These are phyloP conservation scores for Trematomus loennbergii DNA, from an alignment of 2,113 vertebrate species.

Conservation along the genomic window DNA sequence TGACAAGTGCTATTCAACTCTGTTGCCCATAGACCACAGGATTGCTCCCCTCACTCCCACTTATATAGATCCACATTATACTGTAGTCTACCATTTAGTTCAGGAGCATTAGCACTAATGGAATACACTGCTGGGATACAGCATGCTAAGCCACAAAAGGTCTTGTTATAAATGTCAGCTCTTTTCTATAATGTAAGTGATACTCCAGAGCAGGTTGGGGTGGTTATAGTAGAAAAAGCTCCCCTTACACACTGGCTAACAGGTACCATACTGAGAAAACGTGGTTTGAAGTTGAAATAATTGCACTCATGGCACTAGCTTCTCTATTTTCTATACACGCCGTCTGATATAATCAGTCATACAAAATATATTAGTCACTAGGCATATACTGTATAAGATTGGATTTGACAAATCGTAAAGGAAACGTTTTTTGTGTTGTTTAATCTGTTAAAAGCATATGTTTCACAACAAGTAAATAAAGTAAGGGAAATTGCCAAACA, in stretches of 20 bases:
- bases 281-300: conserved; percentile 9
- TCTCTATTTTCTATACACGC: neutral
- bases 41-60: neutral
- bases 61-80: neutral
- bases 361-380: neutral
- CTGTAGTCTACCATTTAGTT: neutral
- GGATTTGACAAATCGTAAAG: too few species aligned
- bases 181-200: conserved; percentile 47
- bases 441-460: too few species aligned
- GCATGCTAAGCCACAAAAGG: conserved; percentile 38
- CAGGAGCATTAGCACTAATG: conserved; percentile 39
- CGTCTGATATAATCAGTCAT: neutral
- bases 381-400: too few species aligned
- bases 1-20: conserved; percentile 1
- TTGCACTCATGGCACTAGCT: neutral
- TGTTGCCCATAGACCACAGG: neutral
- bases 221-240: conserved; percentile 26
- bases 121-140: conserved; percentile 35
- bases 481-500: too few species aligned
- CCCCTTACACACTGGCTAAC: conserved; percentile 30
- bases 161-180: conserved; percentile 61
- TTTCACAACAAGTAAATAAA: too few species aligned
- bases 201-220: conserved; percentile 35
- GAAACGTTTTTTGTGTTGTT: too few species aligned
- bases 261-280: conserved; percentile 49